Base-by-base conservation (phyloP, 2,113 vertebrate genomes). In the Monopterus albus region DNA sequence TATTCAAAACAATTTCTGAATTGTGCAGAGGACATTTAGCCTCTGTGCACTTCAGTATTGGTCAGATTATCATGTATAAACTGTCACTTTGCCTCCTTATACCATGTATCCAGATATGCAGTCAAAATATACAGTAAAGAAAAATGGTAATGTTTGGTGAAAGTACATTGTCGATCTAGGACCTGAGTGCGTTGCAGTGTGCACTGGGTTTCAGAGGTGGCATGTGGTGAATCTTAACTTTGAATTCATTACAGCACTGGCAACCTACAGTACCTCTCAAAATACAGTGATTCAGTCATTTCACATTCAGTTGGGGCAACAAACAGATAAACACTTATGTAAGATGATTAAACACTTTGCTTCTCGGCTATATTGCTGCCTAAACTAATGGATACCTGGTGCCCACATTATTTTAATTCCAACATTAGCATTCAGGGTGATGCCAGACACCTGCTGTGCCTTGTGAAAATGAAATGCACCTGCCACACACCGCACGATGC, bases 361-460 rank as follows among this genome's bases (percentile, higher is more conserved):
- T 52, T n/a, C n/a, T n/a, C n/a, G n/a, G n/a, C n/a, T n/a, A n/a
- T n/a, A n/a, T n/a, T n/a, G n/a, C n/a, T n/a, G n/a, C n/a, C n/a
- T n/a, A n/a, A n/a, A n/a, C n/a, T n/a, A n/a, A n/a, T n/a, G n/a
- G 69, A 61, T 62, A 56, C 31, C 66, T 52, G 59, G 58, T 45
- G 29, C 51, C 47, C 47, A 49, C 56, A 50, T 73, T 25, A 63
- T 69, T 71, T 65, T 57, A 82, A 82, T 71, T 50, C 21, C 42
- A 46, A 20, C 63, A 85, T 88, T 87, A 82, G 49, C 59, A 87
- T 88, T 86, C 83, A 80, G 50, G 42, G 63, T 65, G 72, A 86
- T 72, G 55, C 74, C 68, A 86, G 67, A 85, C 72, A 84, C 82
- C 86, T 87, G 79, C 77, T 75, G 71, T 55, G 65, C 26, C 72